A percentile compares a stretch with the other conserved stretches of the same genome.
Conservation (phyloP, 2,888 invertebrate genomes). For the Rhamphomyia laevipes region DNA sequence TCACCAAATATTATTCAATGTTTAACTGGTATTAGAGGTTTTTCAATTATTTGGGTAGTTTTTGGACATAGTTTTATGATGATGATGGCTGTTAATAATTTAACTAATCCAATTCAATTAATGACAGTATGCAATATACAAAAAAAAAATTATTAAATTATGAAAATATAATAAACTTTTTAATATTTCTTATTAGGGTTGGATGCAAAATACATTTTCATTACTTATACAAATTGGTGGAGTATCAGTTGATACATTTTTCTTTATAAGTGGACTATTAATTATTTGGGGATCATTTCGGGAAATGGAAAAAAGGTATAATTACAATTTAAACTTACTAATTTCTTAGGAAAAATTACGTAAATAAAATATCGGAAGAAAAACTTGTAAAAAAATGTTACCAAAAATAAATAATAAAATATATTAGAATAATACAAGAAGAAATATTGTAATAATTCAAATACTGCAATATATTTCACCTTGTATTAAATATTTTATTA, state of each 20-base stretch:
- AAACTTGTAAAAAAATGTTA: too few relatives aligned
- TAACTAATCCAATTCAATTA: background rate
- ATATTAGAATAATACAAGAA: too few relatives aligned
- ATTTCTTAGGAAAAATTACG: too few relatives aligned
- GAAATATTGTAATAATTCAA: too few relatives aligned
- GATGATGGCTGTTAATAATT: too few relatives aligned
- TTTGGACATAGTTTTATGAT: conserved; percentile 32
- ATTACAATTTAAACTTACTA: background rate
- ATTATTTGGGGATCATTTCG: conserved; percentile 38
- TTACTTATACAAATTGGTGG: conserved; percentile 37
- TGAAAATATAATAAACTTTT: too few relatives aligned
- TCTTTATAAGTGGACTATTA: conserved; percentile 48
- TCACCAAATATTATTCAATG: conserved; percentile 36
- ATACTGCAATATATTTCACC: too few relatives aligned
- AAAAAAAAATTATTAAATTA: background rate
- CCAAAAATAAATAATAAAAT: too few relatives aligned
- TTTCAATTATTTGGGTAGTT: conserved; percentile 41
- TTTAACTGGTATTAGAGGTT: conserved; percentile 36
- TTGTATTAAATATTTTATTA: too few relatives aligned
- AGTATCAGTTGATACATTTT: conserved; percentile 52
- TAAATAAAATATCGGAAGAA: too few relatives aligned
- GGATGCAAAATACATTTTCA: conserved; percentile 18
- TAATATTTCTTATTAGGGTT: too few relatives aligned
- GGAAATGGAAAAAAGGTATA: conserved; percentile 31
- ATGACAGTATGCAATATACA: background rate